phyloP scores from a whole-genome alignment of 2,113 vertebrate genomes.

The Litocranius walleri region DNA sequence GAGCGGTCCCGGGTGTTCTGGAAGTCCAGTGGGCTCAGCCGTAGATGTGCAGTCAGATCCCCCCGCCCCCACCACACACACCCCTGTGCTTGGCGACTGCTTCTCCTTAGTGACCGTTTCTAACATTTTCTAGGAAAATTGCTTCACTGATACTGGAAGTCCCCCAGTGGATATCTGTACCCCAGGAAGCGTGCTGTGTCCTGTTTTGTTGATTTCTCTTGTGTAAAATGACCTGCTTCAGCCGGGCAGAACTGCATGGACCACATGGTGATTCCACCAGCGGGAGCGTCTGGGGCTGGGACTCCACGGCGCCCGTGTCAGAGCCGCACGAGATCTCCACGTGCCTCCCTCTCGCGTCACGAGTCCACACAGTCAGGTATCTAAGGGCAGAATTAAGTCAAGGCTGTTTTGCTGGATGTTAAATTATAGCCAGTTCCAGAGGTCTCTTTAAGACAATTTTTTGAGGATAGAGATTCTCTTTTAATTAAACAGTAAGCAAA shows the following conservation, averaged over 20 bases:
- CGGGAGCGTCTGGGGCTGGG: fast-evolving
- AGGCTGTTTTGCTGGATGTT: neutral
- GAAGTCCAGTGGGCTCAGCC: fast-evolving
- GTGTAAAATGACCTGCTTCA: neutral
- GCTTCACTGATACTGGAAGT: neutral
- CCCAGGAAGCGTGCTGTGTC: fast-evolving
- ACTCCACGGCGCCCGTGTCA: fast-evolving
- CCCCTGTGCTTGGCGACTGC: fast-evolving
- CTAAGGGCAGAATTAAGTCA: neutral
- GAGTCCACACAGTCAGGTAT: fast-evolving
- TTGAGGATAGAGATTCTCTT: neutral
- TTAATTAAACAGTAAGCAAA: neutral
- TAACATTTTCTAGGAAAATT: neutral
- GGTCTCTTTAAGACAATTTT: neutral
- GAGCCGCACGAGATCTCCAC: fast-evolving
- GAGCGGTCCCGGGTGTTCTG: fast-evolving
- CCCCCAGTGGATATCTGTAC: fast-evolving
- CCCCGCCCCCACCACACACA: fast-evolving
- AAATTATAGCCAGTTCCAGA: neutral
- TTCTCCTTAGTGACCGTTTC: fast-evolving
- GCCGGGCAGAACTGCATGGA: fast-evolving
- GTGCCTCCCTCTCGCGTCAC: fast-evolving
- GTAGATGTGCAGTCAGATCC: fast-evolving
- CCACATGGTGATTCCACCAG: fast-evolving
- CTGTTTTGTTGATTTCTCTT: neutral